A percentile compares a stretch with the other conserved stretches of the same genome.
Evolutionary conservation across 2,888 invertebrate species (phyloP).

Genomic region (Melanargia galathea): DNA sequence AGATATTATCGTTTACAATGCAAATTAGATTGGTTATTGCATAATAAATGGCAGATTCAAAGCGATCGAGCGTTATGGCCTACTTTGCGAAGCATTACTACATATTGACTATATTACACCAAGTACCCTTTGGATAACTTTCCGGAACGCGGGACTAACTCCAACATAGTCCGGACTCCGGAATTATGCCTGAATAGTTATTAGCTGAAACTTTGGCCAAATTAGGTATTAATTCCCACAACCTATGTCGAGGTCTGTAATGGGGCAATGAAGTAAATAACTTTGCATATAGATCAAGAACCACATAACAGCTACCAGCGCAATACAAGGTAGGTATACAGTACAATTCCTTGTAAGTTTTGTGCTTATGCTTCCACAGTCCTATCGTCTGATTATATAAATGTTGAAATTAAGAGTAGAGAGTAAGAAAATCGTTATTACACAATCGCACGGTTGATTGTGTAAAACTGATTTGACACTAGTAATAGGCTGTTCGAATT

Average conservation of each 20-base stretch:
- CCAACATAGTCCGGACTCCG: constrained; percentile 39
- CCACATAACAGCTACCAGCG: neutral
- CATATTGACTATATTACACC: constrained; percentile 5
- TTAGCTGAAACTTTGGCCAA: constrained; percentile 47
- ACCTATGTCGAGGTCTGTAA: constrained; percentile 36
- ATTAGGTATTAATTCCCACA: constrained; percentile 48
- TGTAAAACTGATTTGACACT: too few relatives aligned
- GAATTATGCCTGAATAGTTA: constrained; percentile 54
- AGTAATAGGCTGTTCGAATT: too few relatives aligned
- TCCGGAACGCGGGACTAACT: constrained; percentile 46
- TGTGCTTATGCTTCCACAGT: too few relatives aligned
- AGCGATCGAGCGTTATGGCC: constrained; percentile 11
- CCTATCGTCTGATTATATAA: too few relatives aligned
- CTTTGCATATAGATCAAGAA: constrained; percentile 12
- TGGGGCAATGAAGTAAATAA: constrained; percentile 13
- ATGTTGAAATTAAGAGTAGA: too few relatives aligned
- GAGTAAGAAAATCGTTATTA: too few relatives aligned
- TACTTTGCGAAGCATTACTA: constrained; percentile 11
- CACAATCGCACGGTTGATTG: too few relatives aligned
- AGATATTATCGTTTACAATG: constrained; percentile 25
- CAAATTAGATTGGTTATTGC: constrained; percentile 27
- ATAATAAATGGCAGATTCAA: constrained; percentile 22
- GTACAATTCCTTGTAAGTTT: neutral
- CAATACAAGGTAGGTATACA: neutral
- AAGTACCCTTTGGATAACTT: constrained; percentile 23